phyloP scores from a whole-genome alignment of 2,888 invertebrate species.

The Drosophila robusta region DNA sequence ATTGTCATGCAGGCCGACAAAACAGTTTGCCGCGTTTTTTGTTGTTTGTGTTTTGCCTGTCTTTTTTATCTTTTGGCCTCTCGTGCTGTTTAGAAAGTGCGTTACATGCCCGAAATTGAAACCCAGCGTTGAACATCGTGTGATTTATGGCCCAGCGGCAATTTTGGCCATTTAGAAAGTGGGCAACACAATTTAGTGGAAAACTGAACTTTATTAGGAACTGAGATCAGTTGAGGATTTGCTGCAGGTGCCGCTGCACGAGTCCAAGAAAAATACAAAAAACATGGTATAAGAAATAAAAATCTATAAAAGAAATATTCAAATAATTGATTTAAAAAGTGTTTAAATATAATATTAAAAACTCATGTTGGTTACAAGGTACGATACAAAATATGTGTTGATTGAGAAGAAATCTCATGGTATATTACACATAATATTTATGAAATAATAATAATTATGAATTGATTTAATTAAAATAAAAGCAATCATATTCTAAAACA shows the following conservation, averaged over 20 bases:
- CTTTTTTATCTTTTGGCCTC: conserved; percentile 19
- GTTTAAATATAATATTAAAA: too few relatives aligned
- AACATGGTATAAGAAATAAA: not conserved
- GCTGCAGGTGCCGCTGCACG: conserved; percentile 15
- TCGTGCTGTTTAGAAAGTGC: conserved; percentile 75
- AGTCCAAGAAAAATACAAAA: not conserved
- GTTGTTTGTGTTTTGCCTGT: conserved; percentile 15
- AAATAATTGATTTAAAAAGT: too few relatives aligned
- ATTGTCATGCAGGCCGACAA: conserved; percentile 41
- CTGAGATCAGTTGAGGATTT: conserved; percentile 20
- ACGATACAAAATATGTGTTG: too few relatives aligned
- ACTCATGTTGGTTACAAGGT: too few relatives aligned
- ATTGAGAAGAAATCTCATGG: too few relatives aligned
- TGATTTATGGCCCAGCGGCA: conserved; percentile 65
- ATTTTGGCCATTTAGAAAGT: conserved; percentile 53
- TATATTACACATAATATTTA: too few relatives aligned
- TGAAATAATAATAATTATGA: too few relatives aligned
- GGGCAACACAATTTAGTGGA: conserved; percentile 33
- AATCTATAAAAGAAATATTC: not conserved
- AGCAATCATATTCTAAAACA: too few relatives aligned
- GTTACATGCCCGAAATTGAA: conserved; percentile 65
- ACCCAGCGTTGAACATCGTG: conserved; percentile 27
- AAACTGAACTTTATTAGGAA: conserved; percentile 16
- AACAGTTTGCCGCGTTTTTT: conserved; percentile 43
- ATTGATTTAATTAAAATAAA: too few relatives aligned